Evolutionary conservation across 2,113 vertebrate genomes (phyloP).

Genomic region (Rhinoderma darwinii): DNA sequence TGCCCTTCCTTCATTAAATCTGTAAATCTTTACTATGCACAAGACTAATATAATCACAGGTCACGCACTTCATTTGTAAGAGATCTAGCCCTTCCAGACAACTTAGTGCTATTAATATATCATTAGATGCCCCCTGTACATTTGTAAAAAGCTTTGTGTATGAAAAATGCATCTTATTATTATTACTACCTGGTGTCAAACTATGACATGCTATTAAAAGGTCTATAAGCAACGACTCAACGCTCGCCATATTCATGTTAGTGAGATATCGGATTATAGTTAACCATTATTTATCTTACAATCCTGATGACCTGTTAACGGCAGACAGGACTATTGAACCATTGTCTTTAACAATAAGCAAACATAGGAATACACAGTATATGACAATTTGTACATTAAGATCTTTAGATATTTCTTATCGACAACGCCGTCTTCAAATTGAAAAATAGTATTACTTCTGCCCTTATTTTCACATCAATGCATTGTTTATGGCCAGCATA

Average conservation of each 20-base stretch:
- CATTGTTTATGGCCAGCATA: background rate
- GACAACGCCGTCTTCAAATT: too few relatives aligned
- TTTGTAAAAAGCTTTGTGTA: slow-evolving; percentile 4
- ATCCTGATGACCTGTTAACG: too few relatives aligned
- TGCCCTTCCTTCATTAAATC: slow-evolving; percentile 43
- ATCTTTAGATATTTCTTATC: too few relatives aligned
- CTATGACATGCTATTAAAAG: background rate
- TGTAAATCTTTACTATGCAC: slow-evolving; percentile 41
- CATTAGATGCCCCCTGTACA: slow-evolving; percentile 28
- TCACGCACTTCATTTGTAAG: slow-evolving; percentile 19
- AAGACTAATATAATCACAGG: slow-evolving; percentile 35
- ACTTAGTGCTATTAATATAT: slow-evolving; percentile 44
- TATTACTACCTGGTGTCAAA: background rate
- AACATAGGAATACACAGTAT: background rate
- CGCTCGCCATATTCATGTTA: background rate
- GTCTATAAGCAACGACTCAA: background rate
- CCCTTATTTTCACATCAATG: too few relatives aligned
- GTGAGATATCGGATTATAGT: background rate
- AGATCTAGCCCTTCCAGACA: slow-evolving; percentile 43
- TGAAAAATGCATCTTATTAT: background rate
- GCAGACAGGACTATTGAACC: too few relatives aligned
- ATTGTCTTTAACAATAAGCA: too few relatives aligned
- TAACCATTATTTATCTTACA: too few relatives aligned
- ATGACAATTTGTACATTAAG: background rate
- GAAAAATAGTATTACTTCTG: too few relatives aligned